phyloP scores from a whole-genome alignment of 2,888 invertebrate species.

The Tetragnatha montana region DNA sequence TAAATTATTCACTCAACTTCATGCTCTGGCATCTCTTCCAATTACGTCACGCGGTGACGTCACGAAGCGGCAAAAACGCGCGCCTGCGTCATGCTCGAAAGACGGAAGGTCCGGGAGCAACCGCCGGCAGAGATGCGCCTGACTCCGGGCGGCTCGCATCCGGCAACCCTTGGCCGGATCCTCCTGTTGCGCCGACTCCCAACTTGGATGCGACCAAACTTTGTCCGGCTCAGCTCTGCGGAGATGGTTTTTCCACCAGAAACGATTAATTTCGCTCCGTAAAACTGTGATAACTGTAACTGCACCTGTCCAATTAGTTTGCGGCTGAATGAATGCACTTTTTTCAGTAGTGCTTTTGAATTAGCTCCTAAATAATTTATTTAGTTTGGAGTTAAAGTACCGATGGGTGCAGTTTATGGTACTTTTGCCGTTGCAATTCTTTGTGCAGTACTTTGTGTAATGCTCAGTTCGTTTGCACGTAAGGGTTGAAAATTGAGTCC shows the following conservation, averaged over 20 bases:
- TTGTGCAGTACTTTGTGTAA: no score
- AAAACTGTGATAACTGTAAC: neutral
- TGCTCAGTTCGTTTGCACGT: no score
- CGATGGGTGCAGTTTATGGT: no score
- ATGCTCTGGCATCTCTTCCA: slow-evolving; percentile 11
- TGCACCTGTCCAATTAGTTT: neutral
- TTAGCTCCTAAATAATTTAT: no score
- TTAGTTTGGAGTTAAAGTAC: no score
- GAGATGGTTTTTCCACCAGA: no score
- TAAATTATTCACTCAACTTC: slow-evolving; percentile 23
- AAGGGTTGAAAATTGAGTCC: neutral
- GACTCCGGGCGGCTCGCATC: slow-evolving; percentile 31
- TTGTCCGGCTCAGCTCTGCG: no score
- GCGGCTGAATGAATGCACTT: no score
- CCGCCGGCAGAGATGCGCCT: slow-evolving; percentile 35
- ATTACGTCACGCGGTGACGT: slow-evolving; percentile 37
- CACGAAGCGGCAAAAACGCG: slow-evolving; percentile 30
- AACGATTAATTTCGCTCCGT: no score
- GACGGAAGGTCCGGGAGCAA: slow-evolving; percentile 12
- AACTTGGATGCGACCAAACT: neutral
- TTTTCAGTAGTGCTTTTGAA: no score
- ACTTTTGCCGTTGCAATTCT: no score
- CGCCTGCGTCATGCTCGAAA: slow-evolving; percentile 42
- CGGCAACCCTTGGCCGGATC: slow-evolving; percentile 13
- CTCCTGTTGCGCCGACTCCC: slow-evolving; percentile 33